Percentiles rank a stretch among this genome's conserved stretches.
Conservation (phyloP, 2,888 invertebrate species). For the Yponomeuta sedellus region DNA sequence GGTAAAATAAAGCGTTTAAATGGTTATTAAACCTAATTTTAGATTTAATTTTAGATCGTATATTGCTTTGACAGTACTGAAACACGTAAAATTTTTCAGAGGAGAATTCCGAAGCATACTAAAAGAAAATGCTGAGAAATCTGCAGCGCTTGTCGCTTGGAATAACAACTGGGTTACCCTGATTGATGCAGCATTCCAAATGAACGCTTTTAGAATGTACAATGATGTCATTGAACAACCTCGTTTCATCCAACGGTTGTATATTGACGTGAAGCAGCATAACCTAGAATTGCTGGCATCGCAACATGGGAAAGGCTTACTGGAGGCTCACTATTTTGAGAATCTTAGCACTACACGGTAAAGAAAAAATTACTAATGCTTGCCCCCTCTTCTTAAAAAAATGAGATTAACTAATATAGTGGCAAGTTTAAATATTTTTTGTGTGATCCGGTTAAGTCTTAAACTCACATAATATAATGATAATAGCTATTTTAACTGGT, state of each 20-base stretch:
- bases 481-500: too few relatives aligned
- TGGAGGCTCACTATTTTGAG: slow-evolving; percentile 13
- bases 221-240: slow-evolving; percentile 74
- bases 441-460: too few relatives aligned
- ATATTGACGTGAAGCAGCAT: slow-evolving; percentile 12
- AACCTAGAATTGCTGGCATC: neutral
- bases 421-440: too few relatives aligned
- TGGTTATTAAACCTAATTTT: too few relatives aligned
- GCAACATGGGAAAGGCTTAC: neutral
- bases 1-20: too few relatives aligned
- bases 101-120: slow-evolving; percentile 13
- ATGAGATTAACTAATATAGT: neutral
- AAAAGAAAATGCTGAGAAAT: slow-evolving; percentile 11
- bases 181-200: slow-evolving; percentile 86
- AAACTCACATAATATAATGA: too few relatives aligned
- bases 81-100: neutral
- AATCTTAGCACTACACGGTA: slow-evolving; percentile 11
- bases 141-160: slow-evolving; percentile 65
- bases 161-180: slow-evolving; percentile 83
- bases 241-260: slow-evolving; percentile 37
- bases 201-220: slow-evolving; percentile 54
- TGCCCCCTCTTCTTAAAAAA: too few relatives aligned
- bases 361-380: too few relatives aligned
- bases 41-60: too few relatives aligned
- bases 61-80: too few relatives aligned